A percentile compares a stretch with the other conserved stretches of the same genome.
phyloP scores from a whole-genome alignment of 2,888 invertebrate genomes.

The Achlya flavicornis region DNA sequence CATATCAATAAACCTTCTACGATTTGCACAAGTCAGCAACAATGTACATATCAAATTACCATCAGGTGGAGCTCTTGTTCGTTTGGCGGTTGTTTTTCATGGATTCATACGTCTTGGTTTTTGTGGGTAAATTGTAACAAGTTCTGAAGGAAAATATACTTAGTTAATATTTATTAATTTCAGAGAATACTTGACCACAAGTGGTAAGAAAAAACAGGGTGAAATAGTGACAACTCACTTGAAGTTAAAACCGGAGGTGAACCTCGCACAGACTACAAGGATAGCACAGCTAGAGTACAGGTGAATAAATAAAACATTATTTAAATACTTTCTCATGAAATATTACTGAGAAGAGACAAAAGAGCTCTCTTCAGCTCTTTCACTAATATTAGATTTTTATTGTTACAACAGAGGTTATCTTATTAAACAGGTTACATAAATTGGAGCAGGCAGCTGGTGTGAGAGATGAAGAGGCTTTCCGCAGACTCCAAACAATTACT shows the following conservation, averaged over 20 bases:
- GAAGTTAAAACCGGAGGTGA: slow-evolving; percentile 77
- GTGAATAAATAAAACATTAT: slow-evolving; percentile 40
- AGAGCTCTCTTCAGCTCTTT: too few species aligned
- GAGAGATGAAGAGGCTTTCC: slow-evolving; percentile 88
- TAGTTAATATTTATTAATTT: background rate
- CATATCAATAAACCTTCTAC: too few species aligned
- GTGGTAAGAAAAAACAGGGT: slow-evolving; percentile 63
- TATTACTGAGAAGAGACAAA: too few species aligned
- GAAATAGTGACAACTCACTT: slow-evolving; percentile 79
- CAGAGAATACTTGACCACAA: slow-evolving; percentile 64
- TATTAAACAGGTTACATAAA: slow-evolving; percentile 86
- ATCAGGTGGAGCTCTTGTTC: too few species aligned
- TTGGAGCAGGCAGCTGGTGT: slow-evolving; percentile 93
- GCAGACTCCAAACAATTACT: slow-evolving; percentile 83
- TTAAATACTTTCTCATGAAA: background rate
- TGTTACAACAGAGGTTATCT: background rate
- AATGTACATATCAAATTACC: too few species aligned
- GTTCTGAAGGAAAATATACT: too few species aligned
- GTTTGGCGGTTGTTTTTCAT: too few species aligned
- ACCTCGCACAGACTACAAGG: slow-evolving; percentile 89
- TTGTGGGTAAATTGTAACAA: too few species aligned
- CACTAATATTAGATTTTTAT: too few species aligned
- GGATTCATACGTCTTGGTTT: too few species aligned
- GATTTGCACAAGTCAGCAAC: too few species aligned
- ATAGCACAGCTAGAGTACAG: slow-evolving; percentile 92